Evolutionary conservation across 1,140 invertebrate genomes (phyloP).

Genomic region (Hypothenemus hampei): DNA sequence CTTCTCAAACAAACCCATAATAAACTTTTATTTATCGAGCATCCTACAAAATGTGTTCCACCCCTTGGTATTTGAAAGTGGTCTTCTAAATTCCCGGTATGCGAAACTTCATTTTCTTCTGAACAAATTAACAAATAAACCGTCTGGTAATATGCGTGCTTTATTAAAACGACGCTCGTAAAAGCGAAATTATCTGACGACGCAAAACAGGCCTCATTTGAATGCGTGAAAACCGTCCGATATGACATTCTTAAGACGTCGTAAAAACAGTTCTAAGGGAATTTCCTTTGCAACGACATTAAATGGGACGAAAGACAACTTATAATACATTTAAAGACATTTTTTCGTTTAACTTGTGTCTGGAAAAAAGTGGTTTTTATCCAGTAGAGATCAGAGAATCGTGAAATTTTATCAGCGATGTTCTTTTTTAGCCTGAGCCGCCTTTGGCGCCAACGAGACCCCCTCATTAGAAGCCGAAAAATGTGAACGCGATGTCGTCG

Average conservation of each 20-base stretch:
- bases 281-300: no score
- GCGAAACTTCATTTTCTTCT: no score
- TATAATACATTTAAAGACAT: no score
- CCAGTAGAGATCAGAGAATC: conserved; percentile 13
- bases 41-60: no score
- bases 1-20: no score
- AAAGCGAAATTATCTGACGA: conserved; percentile 23
- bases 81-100: no score
- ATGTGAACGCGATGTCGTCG: conserved; percentile 19
- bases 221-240: conserved; percentile 29
- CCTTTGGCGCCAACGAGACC: conserved; percentile 17
- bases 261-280: no score
- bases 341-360: no score
- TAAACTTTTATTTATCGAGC: no score
- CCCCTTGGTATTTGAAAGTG: no score
- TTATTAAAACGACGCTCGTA: conserved; percentile 20
- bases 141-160: conserved; percentile 4
- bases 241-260: conserved; percentile 32
- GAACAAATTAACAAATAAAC: conserved; percentile 21
- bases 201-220: conserved; percentile 22
- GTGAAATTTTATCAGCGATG: conserved; percentile 20
- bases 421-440: conserved; percentile 10
- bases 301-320: no score
- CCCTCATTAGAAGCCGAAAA: conserved; percentile 23
- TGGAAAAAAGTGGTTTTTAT: conserved; percentile 22